Conservation (phyloP, 2,888 invertebrate species). For the Rhamnusium bicolor region DNA sequence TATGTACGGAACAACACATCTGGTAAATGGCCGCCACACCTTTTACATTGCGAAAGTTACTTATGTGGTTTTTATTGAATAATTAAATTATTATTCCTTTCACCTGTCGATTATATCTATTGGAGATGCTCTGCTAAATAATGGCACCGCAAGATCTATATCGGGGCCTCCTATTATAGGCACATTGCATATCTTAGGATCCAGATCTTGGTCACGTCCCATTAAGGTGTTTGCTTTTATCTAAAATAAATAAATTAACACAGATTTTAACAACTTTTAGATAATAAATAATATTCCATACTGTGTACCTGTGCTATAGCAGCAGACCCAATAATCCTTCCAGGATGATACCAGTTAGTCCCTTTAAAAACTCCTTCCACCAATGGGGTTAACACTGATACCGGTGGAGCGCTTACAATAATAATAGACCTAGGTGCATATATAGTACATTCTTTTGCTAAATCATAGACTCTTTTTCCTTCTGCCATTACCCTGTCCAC, state of each 20-base stretch:
- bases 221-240: constrained; percentile 77
- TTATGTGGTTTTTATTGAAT: too few species aligned
- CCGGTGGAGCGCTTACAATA: constrained; percentile 73
- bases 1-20: too few species aligned
- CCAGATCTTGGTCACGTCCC: constrained; percentile 74
- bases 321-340: constrained; percentile 66
- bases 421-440: constrained; percentile 75
- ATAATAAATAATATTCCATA: neutral
- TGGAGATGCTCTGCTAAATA: constrained; percentile 76
- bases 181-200: constrained; percentile 75
- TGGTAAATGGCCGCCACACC: too few species aligned
- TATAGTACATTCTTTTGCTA: constrained; percentile 71
- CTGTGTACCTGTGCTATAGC: constrained; percentile 60
- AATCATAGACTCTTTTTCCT: constrained; percentile 60
- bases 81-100: neutral
- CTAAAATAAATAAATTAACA: constrained; percentile 46
- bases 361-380: constrained; percentile 70
- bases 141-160: constrained; percentile 77
- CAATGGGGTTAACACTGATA: constrained; percentile 74
- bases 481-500: constrained; percentile 61
- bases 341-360: constrained; percentile 68
- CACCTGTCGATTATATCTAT: constrained; percentile 47
- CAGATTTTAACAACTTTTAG: too few species aligned
- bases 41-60: too few species aligned
- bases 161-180: constrained; percentile 80